Evolutionary conservation across 2,888 invertebrate genomes (phyloP), one percentile per base, ranked within the genome.

Genomic region (Agrochola circellaris): DNA sequence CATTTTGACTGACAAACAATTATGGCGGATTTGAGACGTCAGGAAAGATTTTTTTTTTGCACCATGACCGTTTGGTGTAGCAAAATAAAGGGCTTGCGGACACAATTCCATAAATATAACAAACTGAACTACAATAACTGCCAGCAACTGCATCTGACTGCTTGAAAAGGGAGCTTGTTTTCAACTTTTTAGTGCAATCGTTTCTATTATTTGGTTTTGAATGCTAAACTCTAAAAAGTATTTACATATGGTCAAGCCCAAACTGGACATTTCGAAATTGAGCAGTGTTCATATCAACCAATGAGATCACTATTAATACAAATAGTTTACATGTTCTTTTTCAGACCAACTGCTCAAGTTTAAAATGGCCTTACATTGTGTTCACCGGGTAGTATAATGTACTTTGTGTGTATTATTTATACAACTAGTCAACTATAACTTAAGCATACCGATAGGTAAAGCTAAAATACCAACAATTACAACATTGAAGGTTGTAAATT

Each of bases 381-480:
- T 38, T 34, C 15, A 42, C 23, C 8, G 23, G 30, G 11, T 42
- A 8, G 1, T 38, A 45, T n/a, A 74, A 20, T 60, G 13, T 17
- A 13, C 34, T 56, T 67, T 48, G 11, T 69, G 15, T 66, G 8
- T 42, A 42, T 68, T 13, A 67, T 38, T 60, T 15, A 30, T 42
- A 48, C 23, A 11, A 66, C 42, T 54, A 61, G 4, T 51, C 26
- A 42, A 48, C 30, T 42, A 61, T 1, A 71, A 69, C 15, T 34
- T 54, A 30, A 54, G 13, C 79, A 83, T 83, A 73, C 61, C 34
- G 26, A 9, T n/a, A 66, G 66, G 45, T 75, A 82, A 72, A 67
- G 42, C 1, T 11, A 11, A 38, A 62, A 54, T 2, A 58, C 51
- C 67, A 7, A 66, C 61, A 75, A 65, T 38, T 72, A 74, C 11